Evolutionary conservation across 2,888 invertebrate genomes (phyloP), one percentile per base, ranked within the genome.

Genomic region (Agrypnus murinus): DNA sequence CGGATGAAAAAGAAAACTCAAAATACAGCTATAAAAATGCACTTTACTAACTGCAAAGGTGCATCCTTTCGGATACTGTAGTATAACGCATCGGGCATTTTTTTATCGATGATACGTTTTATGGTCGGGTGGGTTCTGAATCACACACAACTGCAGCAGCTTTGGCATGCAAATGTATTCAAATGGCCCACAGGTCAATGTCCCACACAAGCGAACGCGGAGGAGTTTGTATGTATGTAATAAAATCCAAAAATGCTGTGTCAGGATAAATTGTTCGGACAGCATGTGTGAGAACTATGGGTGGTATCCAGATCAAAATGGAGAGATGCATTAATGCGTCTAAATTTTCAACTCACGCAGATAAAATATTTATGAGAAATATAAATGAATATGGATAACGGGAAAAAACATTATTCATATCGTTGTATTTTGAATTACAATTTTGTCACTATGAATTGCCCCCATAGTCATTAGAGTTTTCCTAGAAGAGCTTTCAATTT

Each of bases 101-200:
- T 43, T 43, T 43, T 43, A 15, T 43, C 43, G 43, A 43, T 43
- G 60, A 62, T 62, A 65, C 15, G 32, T 50, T 73, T 69, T 62
- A 73, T 59, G 71, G 53, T 43, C 59, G 60, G 40, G 69, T 68
- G 59, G 68, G 65, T 65, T 57, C 71, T 67, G 74, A 74, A 71
- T 71, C 40, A 40, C 65, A 60, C 74, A 72, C 72, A 57, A 65
- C 60, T 69, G 65, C 66, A 73, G 46, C 65, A 65, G 65, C 70
- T 76, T 76, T 73, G 55, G 70, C 59, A 77, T 77, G 77, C 74
- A 77, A 77, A 77, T 77, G 67, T 77, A 77, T 77, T 77, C 77
- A 75, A 77, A 77, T 75, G 72, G 72, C 69, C 71, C 66, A 59
- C 59, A 71, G 75, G 77, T 72, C 75, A 74, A 74, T 67, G 73